Evolutionary conservation across 2,797 vertebrate genomes (phyloP).

Genomic region (Hydrocynus forskahlii): DNA sequence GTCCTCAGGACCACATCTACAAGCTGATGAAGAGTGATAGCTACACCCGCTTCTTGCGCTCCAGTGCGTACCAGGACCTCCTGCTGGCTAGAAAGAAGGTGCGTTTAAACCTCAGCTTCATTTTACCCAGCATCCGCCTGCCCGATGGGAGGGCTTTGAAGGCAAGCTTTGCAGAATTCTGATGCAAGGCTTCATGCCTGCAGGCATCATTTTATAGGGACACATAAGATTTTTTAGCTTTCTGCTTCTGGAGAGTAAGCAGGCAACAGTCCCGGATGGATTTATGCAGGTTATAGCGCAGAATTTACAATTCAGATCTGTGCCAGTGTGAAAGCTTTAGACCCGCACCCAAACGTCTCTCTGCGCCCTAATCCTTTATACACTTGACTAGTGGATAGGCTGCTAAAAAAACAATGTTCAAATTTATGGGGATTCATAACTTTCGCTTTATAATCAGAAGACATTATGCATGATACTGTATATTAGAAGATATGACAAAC

Average conservation of each 20-base stretch:
- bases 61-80: constrained; percentile 94
- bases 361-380: neutral
- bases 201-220: neutral
- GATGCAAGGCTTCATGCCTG: neutral
- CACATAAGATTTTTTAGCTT: neutral
- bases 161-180: constrained; percentile 3
- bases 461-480: neutral
- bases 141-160: neutral
- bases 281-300: neutral
- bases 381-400: neutral
- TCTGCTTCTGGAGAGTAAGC: constrained; percentile 6
- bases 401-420: neutral
- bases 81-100: constrained; percentile 95
- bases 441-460: neutral
- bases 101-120: constrained; percentile 41
- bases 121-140: neutral
- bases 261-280: neutral
- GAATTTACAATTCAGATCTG: constrained; percentile 12
- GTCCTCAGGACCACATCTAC: constrained; percentile 94
- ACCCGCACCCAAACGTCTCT: neutral
- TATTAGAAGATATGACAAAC: neutral
- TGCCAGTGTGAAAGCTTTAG: neutral
- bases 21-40: constrained; percentile 99
- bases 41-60: constrained; percentile 95
- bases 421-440: neutral